Base-by-base conservation (phyloP, 2,113 vertebrate species). In the Sporophila hypoxantha region DNA sequence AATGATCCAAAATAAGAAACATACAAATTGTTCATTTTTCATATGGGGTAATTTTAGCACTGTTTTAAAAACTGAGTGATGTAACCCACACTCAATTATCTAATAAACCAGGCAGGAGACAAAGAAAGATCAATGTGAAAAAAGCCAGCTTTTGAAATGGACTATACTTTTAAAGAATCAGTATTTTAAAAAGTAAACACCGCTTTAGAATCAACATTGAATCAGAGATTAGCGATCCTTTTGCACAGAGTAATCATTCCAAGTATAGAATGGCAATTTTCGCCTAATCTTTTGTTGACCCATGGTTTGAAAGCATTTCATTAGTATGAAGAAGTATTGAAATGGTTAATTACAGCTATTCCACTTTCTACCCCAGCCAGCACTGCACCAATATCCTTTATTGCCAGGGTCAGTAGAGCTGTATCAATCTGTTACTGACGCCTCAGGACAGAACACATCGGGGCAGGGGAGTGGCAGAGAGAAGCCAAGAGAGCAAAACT, bases 1-100 rank as follows among this genome's bases (percentile, higher is more conserved):
- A 56, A 65, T 9, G 27, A 90, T 78, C 14, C 50, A 89, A 93
- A 95, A 62, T 53, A 85, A 89, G 34, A 83, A 91, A 70, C 32
- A 47, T 9, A 21, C 23, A 55, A 17, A 13, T 17, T 27, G 56
- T 67, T 80, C 55, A 30, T 49, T 74, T 74, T 89, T 70, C 66
- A n/a, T 25, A 60, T 19, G 22, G 7, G 17, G 36, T 37, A 62
- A 87, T 68, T 74, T 80, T 68, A 89, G 30, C 47, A 42, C 9
- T 55, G 39, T 46, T 29, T 66, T 88, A 77, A 88, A 88, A 90
- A 85, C 25, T 23, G 44, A 64, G 32, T 20, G 39, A 85, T 75
- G 67, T 7, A 88, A 65, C 32, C 23, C n/a, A 76, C 10, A 22
- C 17, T 34, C 57, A 70, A 42, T 83, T 85, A 77, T 37, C 68